Percentiles rank a stretch among this genome's conserved stretches.
Evolutionary conservation across 1,140 invertebrate species (phyloP).

Genomic region (Drosophila oshimai): DNA sequence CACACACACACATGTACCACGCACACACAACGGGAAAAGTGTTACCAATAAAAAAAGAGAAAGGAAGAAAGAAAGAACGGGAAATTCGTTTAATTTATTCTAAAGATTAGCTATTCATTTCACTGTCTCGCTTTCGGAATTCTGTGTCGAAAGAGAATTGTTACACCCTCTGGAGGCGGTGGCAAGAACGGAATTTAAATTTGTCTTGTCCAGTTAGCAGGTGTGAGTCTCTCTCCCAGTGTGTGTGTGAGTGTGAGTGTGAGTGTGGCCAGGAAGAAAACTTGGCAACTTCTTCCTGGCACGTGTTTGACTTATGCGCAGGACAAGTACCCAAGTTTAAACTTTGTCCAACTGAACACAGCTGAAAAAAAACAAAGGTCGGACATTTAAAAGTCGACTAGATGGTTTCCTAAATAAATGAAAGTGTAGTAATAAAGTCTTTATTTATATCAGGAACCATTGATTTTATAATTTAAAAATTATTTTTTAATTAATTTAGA

Average conservation of each 20-base stretch:
- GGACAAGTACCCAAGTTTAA: slow-evolving; percentile 66
- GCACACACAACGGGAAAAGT: slow-evolving; percentile 3
- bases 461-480: too few relatives aligned
- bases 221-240: slow-evolving; percentile 24
- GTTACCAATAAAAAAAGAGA: slow-evolving; percentile 27
- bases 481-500: too few relatives aligned
- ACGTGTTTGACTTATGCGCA: slow-evolving; percentile 75
- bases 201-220: slow-evolving; percentile 57
- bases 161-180: slow-evolving; percentile 51
- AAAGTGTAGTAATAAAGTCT: neutral
- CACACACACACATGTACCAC: slow-evolving; percentile 1
- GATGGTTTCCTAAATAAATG: neutral
- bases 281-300: slow-evolving; percentile 52
- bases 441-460: too few relatives aligned
- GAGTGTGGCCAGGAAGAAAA: slow-evolving; percentile 32
- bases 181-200: slow-evolving; percentile 60
- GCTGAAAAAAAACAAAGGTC: neutral
- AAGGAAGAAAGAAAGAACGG: slow-evolving; percentile 21
- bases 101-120: slow-evolving; percentile 80
- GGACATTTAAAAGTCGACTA: neutral
- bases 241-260: slow-evolving; percentile 2
- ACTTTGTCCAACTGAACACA: slow-evolving; percentile 49
- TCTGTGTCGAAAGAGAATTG: slow-evolving; percentile 46
- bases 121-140: slow-evolving; percentile 18
- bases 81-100: slow-evolving; percentile 79